Percentiles rank a stretch among this genome's conserved stretches.
These are phyloP conservation scores for Lagocephalus sceleratus DNA, from an alignment of 2,797 vertebrate genomes.

Conservation along the genomic window DNA sequence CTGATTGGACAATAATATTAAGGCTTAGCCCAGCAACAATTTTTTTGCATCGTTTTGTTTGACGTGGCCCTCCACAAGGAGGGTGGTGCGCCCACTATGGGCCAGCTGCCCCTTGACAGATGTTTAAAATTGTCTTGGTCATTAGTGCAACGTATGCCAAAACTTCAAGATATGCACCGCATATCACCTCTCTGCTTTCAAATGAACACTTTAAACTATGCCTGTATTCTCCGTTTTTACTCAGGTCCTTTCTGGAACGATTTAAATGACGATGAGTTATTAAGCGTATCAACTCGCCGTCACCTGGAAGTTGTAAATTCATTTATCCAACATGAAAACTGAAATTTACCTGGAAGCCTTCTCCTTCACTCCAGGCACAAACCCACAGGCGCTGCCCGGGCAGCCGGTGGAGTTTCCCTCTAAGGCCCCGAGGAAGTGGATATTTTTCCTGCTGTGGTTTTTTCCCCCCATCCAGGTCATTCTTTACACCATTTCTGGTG, in stretches of 20 bases:
- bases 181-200: neutral
- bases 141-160: no score
- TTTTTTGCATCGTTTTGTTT: no score
- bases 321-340: slow-evolving; percentile 1
- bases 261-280: slow-evolving; percentile 38
- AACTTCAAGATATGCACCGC: no score
- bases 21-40: no score
- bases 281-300: slow-evolving; percentile 35
- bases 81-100: no score
- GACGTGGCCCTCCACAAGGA: no score
- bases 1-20: no score
- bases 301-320: slow-evolving; percentile 23
- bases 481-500: slow-evolving; percentile 28
- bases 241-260: slow-evolving; percentile 29
- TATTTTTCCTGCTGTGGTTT: slow-evolving; percentile 35
- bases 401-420: slow-evolving; percentile 26
- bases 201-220: neutral
- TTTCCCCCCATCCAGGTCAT: slow-evolving; percentile 14
- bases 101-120: no score
- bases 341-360: slow-evolving; percentile 2
- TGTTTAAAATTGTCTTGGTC: no score
- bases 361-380: slow-evolving; percentile 4
- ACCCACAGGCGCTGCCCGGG: neutral
- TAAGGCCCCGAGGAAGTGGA: slow-evolving; percentile 51
- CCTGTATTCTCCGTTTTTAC: slow-evolving; percentile 8